phyloP scores from a whole-genome alignment of 1,140 invertebrate species.

The Nephila pilipes region DNA sequence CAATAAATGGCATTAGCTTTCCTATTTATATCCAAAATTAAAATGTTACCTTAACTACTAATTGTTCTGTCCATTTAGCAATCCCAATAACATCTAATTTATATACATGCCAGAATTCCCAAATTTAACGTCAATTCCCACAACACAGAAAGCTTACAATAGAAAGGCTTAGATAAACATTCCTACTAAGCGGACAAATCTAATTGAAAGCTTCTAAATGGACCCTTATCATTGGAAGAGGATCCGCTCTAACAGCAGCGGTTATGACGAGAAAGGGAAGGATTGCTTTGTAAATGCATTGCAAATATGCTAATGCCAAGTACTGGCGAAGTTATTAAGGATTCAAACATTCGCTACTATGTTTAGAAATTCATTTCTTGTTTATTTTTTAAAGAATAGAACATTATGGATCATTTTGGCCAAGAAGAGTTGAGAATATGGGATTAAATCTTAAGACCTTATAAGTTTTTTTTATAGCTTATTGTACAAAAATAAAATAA shows the following conservation, averaged over 20 bases:
- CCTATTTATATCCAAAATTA: not conserved
- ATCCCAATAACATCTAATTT: not conserved
- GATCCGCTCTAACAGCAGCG: not conserved
- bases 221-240: not conserved
- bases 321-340: not conserved
- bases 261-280: not conserved
- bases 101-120: not conserved
- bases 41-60: not conserved
- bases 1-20: not conserved
- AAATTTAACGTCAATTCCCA: not conserved
- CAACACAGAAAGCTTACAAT: not conserved
- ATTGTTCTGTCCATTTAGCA: not conserved
- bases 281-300: not conserved
- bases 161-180: not conserved
- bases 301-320: not conserved
- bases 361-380: not conserved
- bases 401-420: too few species aligned
- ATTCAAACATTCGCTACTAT: not conserved
- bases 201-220: slow-evolving; percentile 9
- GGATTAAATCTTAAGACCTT: too few species aligned
- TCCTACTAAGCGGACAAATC: not conserved
- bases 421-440: too few species aligned
- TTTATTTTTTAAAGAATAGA: too few species aligned
- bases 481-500: too few species aligned
- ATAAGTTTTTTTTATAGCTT: too few species aligned